Conservation (phyloP, 2,888 invertebrate species). For the Apomyelois bistriatella region DNA sequence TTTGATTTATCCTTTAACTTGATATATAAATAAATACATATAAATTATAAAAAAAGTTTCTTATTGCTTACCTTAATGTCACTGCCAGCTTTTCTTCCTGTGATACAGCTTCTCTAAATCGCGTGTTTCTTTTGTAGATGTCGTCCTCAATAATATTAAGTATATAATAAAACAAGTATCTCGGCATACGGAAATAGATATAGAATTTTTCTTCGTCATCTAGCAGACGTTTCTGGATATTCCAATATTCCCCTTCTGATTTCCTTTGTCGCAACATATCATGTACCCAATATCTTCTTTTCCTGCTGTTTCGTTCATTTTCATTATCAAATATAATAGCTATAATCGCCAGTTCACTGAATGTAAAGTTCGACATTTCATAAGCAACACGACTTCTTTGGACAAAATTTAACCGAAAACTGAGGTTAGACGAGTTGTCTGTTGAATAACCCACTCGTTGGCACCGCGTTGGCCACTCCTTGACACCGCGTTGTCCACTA, state of each 20-base stretch:
- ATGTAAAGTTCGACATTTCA: conserved; percentile 16
- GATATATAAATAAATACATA: conserved; percentile 13
- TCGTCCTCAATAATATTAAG: conserved; percentile 3
- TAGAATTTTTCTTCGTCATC: conserved; percentile 17
- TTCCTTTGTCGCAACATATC: conserved; percentile 9
- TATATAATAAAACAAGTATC: conserved; percentile 12
- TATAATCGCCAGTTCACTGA: conserved; percentile 16
- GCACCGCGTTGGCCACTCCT: conserved; percentile 11
- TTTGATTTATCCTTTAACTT: conserved; percentile 12
- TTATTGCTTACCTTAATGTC: conserved; percentile 17
- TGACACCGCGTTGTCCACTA: conserved; percentile 14
- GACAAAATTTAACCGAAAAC: conserved; percentile 13
- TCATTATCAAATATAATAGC: conserved; percentile 14
- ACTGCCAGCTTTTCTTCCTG: conserved; percentile 12
- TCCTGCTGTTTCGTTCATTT: conserved; percentile 13
- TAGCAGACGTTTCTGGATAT: conserved; percentile 14
- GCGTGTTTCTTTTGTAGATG: conserved; percentile 13
- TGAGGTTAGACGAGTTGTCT: conserved; percentile 6
- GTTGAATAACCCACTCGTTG: neutral
- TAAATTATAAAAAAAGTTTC: conserved; percentile 9
- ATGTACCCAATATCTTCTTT: conserved; percentile 13
- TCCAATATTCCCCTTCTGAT: conserved; percentile 16
- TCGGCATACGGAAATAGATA: conserved; percentile 12
- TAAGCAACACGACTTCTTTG: conserved; percentile 16
- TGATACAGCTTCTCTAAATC: conserved; percentile 11